These are phyloP conservation scores for Trimorus sp. DNA, from an alignment of 2,888 invertebrate genomes.

Conservation along the genomic window DNA sequence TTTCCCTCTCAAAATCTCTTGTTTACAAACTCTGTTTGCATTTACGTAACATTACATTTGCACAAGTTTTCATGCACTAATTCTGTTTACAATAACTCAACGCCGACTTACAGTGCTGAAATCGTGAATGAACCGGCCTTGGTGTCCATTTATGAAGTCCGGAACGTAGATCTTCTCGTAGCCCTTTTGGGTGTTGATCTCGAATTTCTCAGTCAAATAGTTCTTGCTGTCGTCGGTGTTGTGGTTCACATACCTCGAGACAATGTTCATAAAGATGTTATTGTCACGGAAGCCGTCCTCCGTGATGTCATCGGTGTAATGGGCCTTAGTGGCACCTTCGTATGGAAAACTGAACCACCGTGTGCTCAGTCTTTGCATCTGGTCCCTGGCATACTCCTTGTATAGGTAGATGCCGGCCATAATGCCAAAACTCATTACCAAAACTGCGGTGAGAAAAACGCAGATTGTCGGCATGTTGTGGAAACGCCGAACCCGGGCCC, in stretches of 20 bases:
- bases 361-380: constrained; percentile 84
- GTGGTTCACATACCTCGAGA: constrained; percentile 68
- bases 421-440: constrained; percentile 87
- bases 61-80: no score
- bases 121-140: constrained; percentile 95
- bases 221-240: constrained; percentile 67
- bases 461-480: constrained; percentile 86
- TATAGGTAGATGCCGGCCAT: constrained; percentile 89
- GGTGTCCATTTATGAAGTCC: constrained; percentile 90
- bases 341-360: constrained; percentile 88
- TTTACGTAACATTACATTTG: no score
- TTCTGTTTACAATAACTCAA: not conserved
- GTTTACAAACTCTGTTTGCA: no score
- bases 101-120: constrained; percentile 86
- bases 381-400: constrained; percentile 86
- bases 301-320: constrained; percentile 71
- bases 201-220: constrained; percentile 90
- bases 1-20: no score
- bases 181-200: constrained; percentile 88
- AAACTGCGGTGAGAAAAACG: constrained; percentile 87
- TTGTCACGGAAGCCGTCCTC: constrained; percentile 71
- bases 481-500: constrained; percentile 83
- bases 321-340: constrained; percentile 74
- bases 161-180: constrained; percentile 94
- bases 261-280: constrained; percentile 71